Evolutionary conservation across 2,797 vertebrate species (phyloP).

Genomic region (Limnodromus scolopaceus): DNA sequence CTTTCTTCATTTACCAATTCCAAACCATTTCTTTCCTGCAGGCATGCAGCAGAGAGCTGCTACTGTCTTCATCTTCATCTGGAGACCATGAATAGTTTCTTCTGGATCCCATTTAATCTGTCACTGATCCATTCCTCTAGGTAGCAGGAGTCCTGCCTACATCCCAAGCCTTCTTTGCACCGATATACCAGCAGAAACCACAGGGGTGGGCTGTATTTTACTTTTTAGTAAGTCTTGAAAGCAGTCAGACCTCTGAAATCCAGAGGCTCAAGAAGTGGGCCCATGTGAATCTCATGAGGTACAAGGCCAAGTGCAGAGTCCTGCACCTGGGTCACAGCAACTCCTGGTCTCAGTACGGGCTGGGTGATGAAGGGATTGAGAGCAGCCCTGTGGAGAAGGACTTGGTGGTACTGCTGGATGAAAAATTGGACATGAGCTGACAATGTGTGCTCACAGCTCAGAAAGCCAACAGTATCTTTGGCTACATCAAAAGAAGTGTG

Average conservation of each 20-base stretch:
- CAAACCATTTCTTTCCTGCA: background rate
- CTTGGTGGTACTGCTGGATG: background rate
- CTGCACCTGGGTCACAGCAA: background rate
- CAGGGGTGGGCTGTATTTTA: background rate
- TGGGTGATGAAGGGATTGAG: background rate
- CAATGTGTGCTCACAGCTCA: background rate
- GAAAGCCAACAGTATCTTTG: background rate
- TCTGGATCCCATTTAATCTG: background rate
- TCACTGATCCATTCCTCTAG: background rate
- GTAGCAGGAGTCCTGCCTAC: background rate
- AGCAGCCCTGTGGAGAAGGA: background rate
- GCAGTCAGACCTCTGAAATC: background rate
- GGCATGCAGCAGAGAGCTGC: background rate
- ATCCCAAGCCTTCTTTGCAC: background rate
- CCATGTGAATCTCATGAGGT: background rate
- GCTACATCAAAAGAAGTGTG: background rate
- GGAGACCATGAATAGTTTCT: background rate
- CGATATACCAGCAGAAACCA: background rate
- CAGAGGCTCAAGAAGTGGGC: background rate
- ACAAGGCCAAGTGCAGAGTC: background rate
- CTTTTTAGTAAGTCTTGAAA: background rate
- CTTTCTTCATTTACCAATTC: background rate
- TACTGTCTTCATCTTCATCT: background rate
- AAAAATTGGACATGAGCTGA: background rate
- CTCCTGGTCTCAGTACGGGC: background rate